Evolutionary conservation across 2,113 vertebrate genomes (phyloP), one percentile per base, ranked within the genome.

Genomic region (Heptranchias perlo): DNA sequence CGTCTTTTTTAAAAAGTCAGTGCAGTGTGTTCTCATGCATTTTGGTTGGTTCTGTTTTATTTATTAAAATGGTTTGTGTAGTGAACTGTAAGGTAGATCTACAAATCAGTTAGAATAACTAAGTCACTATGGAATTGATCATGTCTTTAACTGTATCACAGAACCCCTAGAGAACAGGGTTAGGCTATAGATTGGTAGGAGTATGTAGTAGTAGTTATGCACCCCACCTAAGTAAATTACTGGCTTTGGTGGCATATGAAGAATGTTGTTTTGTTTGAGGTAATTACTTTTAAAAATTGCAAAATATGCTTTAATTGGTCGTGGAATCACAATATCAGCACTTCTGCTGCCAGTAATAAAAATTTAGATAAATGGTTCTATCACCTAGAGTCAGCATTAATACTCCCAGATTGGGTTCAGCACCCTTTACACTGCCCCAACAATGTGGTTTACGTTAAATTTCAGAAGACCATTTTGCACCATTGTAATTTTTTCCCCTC

Each of bases 261-360:
- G 54, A 93, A 93, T 93, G 89, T 91, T 91, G 87, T 58, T 89
- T 58, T 91, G 28, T 58, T 69, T 69, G 44, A 94, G 39, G 16
- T 94, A 39, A 94, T 94, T 94, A 14, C 25, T 69, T 89, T 69
- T 35, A 49, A 47, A 69, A 95, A 95, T 73, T 52, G 65, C 28
- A 35, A 49, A 94, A 13, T 95, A 69, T 69, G 61, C 14, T 91
- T 69, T 31, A 95, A 28, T 95, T 95, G 11, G 23, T 95, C 7
- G 64, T 28, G 52, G 44, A 94, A 65, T 69, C 39, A 31, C 28
- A 69, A 39, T 52, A 49, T 47, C 44, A 95, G 44, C 64, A 49
- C 3, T 69, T 35, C 94, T 67, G 14, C 47, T 35, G 8, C 47
- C 16, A 18, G 39, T 28, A 65, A 94, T 67, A 25, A 31, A 61